Evolutionary conservation across 1,140 invertebrate genomes (phyloP), one percentile per base, ranked within the genome.

Genomic region (Pseudomyrmex cubaensis): DNA sequence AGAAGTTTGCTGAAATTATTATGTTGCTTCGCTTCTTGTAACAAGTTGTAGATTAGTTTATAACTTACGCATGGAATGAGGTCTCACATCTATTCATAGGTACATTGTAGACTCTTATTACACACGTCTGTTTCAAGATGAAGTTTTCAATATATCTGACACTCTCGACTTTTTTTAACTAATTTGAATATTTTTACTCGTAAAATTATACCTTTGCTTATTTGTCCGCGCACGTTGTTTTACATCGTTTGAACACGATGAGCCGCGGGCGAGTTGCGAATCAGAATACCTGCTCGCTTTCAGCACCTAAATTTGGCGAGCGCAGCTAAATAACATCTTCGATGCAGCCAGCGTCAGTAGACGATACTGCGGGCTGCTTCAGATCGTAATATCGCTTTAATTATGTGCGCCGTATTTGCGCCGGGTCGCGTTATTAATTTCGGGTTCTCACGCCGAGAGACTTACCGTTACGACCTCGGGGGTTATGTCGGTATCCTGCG

Each of bases 381-480:
- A 54, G 85, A 88, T 92, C 88, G 89, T 92, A 93, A 93, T 93
- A 92, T 89, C 86, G 85, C 85, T 91, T 92, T 91, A 90, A 93
- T 93, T 92, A 92, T 91, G 87, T 90, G 73, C 69, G 66, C 90
- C 89, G 86, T 91, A 92, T 92, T 91, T 92, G 90, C 89, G 87
- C 85, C 85, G 82, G 87, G 87, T 84, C 86, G 88, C 90, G 90
- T 91, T 93, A 93, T 92, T 92, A 93, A 93, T 92, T 93, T 92
- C 89, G 62, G 67, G 86, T 90, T 83, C 90, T 90, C 87, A 80
- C 74, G 86, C 67, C 77, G 77, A 88, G 88, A 92, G 88, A 90
- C 90, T 92, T 92, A 90, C 82, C 82, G 76, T 90, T 87, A 88
- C 88, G 90, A 84, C 75, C 89, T 83, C 85, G 75, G 86, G 78